These are phyloP conservation scores for Ctenicera cuprea DNA, from an alignment of 2,888 invertebrate genomes.

Conservation along the genomic window DNA sequence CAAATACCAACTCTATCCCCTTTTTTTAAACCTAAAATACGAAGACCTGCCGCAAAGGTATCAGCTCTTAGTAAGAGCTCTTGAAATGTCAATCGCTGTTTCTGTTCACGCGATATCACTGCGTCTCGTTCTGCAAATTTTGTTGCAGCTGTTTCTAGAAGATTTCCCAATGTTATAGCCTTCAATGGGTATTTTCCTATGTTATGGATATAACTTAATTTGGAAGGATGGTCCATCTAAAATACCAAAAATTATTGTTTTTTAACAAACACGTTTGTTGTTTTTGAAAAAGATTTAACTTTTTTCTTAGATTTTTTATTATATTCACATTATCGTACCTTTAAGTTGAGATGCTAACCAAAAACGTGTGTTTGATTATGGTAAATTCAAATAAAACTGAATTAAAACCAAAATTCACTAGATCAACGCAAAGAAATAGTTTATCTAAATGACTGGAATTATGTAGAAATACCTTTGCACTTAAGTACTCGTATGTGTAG, in stretches of 20 bases:
- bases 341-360: too few species aligned
- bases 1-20: constrained; percentile 88
- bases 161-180: constrained; percentile 76
- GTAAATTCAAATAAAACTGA: too few species aligned
- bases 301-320: too few species aligned
- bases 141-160: constrained; percentile 74
- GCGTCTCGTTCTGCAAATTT: constrained; percentile 76
- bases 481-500: too few species aligned
- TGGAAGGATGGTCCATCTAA: neutral
- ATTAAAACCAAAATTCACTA: too few species aligned
- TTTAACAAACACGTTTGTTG: too few species aligned
- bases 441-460: too few species aligned
- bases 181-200: constrained; percentile 74
- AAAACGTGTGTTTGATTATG: too few species aligned
- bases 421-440: too few species aligned
- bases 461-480: too few species aligned
- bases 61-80: constrained; percentile 77
- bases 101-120: constrained; percentile 76
- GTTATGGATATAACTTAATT: constrained; percentile 75
- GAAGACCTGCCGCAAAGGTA: constrained; percentile 82
- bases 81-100: constrained; percentile 73
- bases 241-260: neutral
- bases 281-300: too few species aligned
- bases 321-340: too few species aligned
- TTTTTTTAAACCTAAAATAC: constrained; percentile 78